Base-by-base conservation (phyloP, 2,888 invertebrate species). In the Keiferia lycopersicella region DNA sequence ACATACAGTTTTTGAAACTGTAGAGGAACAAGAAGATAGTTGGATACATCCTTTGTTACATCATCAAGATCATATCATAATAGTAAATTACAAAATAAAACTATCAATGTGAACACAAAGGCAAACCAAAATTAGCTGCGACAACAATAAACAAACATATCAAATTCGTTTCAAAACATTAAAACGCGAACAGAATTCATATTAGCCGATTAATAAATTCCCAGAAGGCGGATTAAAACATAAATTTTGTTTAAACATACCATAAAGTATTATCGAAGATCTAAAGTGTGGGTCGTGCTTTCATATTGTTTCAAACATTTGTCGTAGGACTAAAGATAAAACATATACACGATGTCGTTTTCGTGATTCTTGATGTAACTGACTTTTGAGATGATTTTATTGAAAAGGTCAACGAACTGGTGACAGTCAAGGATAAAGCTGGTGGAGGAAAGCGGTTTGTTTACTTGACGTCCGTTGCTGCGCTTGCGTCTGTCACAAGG, bases 161-260 rank as follows among this genome's bases (percentile, higher is more conserved):
- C 50, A 80, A 76, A 81, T 83, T 79, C 79, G 75, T 79, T 77
- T 77, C 74, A 69, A 70, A 71, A 69, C 68, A 73, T 74, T 79
- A 76, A 81, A 83, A 82, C 89, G 82, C 83, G 76, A 77, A 77
- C 84, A 78, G 91, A 88, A 91, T 91, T 86, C 90, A 87, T 87
- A 91, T 88, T 86, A 87, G 85, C 79, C 87, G 88, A 90, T 91
- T 90, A 89, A 88, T 90, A 88, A 88, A 88, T 91, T 90, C 91
- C 71, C 68, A 81, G 91, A 91, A 91, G 74, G 80, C 76, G 78
- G 77, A 90, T 86, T 91, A 88, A 91, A 90, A 91, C 88, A 91
- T 91, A 91, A 90, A 91, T 91, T 90, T 87, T 83, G 83, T 85
- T 88, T 87, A 87, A 87, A 88, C 87, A 85, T 79, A 81, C 83